Percentiles rank a stretch among this genome's conserved stretches.
These are phyloP conservation scores for Malacoraja senta DNA, from an alignment of 2,797 vertebrate genomes.

Conservation along the genomic window DNA sequence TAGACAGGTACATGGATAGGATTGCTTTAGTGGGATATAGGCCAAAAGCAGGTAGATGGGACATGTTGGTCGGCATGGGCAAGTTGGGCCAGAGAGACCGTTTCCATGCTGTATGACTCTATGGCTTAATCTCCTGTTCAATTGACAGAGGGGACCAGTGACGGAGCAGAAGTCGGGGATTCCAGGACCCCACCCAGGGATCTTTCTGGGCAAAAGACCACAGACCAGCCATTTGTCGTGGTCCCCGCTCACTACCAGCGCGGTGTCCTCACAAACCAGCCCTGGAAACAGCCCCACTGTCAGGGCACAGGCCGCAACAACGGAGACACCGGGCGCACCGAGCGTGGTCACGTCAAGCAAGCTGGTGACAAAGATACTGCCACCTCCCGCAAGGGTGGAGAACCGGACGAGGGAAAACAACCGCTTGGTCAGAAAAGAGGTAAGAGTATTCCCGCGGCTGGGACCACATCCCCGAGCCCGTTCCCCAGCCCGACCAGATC, in stretches of 20 bases:
- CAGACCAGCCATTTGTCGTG: not conserved
- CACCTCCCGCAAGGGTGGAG: not conserved
- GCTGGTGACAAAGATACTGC: not conserved
- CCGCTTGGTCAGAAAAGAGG: not conserved
- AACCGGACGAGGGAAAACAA: not conserved
- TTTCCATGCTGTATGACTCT: too few relatives aligned
- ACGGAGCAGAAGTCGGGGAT: not conserved
- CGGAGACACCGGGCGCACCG: too few relatives aligned
- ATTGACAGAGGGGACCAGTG: not conserved
- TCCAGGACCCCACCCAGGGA: not conserved
- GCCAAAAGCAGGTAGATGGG: too few relatives aligned
- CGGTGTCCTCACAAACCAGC: not conserved
- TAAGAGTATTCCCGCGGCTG: not conserved
- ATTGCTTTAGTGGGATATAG: too few relatives aligned
- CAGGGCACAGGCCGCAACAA: not conserved
- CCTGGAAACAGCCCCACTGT: not conserved
- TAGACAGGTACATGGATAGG: too few relatives aligned
- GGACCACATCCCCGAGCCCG: too few relatives aligned
- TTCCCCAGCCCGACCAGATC: too few relatives aligned
- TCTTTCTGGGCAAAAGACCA: not conserved
- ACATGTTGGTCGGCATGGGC: too few relatives aligned
- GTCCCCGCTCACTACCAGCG: not conserved
- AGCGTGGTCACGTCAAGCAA: not conserved
- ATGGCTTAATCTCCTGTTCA: not conserved
- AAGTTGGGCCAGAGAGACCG: too few relatives aligned